phyloP scores from a whole-genome alignment of 1,140 invertebrate genomes.

The Macrotrachela quadricornifera region DNA sequence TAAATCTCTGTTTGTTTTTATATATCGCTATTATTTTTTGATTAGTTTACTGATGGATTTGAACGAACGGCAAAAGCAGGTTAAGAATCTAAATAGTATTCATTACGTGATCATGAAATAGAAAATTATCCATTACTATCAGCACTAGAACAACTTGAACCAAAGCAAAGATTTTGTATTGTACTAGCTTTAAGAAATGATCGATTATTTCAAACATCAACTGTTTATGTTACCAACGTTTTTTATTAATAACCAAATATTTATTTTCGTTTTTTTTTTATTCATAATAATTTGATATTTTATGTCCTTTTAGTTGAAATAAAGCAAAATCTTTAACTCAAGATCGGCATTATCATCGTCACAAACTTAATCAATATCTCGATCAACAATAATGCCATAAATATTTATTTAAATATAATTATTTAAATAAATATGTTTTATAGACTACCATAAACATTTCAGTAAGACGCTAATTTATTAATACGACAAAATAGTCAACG shows the following conservation, averaged over 20 bases:
- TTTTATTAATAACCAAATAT: constrained; percentile 10
- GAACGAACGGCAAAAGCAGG: constrained; percentile 26
- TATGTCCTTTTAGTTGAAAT: no score
- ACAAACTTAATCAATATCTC: no score
- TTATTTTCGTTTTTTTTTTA: no score
- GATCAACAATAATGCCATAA: no score
- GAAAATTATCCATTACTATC: constrained; percentile 21
- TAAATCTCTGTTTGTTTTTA: not conserved
- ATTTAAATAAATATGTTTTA: no score
- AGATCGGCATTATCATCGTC: no score
- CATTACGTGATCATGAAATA: constrained; percentile 25
- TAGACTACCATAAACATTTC: no score
- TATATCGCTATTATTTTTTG: constrained; percentile 3
- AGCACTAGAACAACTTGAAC: constrained; percentile 22
- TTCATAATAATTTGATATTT: no score
- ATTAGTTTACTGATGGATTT: constrained; percentile 21
- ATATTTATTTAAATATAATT: no score
- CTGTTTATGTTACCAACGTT: constrained; percentile 19
- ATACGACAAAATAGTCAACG: no score
- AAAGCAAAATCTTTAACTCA: no score
- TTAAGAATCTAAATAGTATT: constrained; percentile 26
- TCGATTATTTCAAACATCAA: constrained; percentile 21
- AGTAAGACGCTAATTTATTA: no score
- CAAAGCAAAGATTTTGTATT: constrained; percentile 23
- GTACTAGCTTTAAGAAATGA: constrained; percentile 24